A percentile compares a stretch with the other conserved stretches of the same genome.
These are phyloP conservation scores for Galleria mellonella DNA, from an alignment of 1,140 invertebrate species.

Conservation along the genomic window DNA sequence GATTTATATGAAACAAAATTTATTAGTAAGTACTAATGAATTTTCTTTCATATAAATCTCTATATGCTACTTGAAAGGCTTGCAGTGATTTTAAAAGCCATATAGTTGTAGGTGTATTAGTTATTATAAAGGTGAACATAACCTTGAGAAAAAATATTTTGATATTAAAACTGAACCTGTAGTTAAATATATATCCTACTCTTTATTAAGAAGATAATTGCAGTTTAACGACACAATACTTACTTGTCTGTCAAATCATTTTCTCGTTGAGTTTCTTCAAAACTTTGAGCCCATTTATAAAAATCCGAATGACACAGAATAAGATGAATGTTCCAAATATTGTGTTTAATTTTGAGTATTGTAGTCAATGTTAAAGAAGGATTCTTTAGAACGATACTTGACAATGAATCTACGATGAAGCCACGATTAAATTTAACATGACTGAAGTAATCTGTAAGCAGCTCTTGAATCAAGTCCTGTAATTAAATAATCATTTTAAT, in stretches of 20 bases:
- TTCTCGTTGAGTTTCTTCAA: slow-evolving; percentile 42
- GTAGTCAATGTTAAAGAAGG: slow-evolving; percentile 37
- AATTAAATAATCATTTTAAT: slow-evolving; percentile 7
- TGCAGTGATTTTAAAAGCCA: too few relatives aligned
- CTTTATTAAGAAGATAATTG: too few relatives aligned
- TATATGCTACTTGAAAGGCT: too few relatives aligned
- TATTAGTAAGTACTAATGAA: too few relatives aligned
- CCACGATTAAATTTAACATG: slow-evolving; percentile 40
- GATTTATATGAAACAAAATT: too few relatives aligned
- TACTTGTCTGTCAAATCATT: slow-evolving; percentile 42
- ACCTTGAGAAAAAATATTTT: too few relatives aligned
- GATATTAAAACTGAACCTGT: too few relatives aligned
- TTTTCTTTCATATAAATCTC: too few relatives aligned
- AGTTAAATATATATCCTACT: too few relatives aligned
- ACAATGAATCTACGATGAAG: slow-evolving; percentile 50
- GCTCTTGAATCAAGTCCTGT: slow-evolving; percentile 49
- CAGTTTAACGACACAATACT: too few relatives aligned
- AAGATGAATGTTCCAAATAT: slow-evolving; percentile 46
- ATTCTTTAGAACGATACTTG: slow-evolving; percentile 44
- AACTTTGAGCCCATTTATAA: slow-evolving; percentile 43
- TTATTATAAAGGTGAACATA: too few relatives aligned
- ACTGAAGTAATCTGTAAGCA: slow-evolving; percentile 44
- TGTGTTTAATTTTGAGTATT: slow-evolving; percentile 47
- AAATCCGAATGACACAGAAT: slow-evolving; percentile 56
- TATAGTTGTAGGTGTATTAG: too few relatives aligned